Base-by-base conservation (phyloP, 2,113 vertebrate genomes). In the Oryctolagus cuniculus region DNA sequence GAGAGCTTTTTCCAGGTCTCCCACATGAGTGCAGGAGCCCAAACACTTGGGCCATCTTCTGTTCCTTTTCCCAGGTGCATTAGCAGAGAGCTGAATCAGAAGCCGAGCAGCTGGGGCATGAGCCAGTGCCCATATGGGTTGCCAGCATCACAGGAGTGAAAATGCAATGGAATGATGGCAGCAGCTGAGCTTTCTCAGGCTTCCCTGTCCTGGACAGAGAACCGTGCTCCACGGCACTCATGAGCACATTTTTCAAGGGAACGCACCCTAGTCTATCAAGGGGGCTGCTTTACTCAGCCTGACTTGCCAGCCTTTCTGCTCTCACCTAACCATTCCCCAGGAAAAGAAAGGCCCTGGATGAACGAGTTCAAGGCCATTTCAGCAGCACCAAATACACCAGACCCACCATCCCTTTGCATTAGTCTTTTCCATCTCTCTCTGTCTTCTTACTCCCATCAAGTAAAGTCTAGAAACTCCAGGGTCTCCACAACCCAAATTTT, bases 401-500 rank as follows among this genome's bases (percentile, higher is more conserved):
- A 90, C 83, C 4, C 27, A 53, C 0, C 12, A 29, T 25, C 24
- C 21, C 19, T 79, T 34, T 21, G 12, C 3, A 4, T 38, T 38
- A 51, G 29, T 16, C 38, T 73, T 84, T 44, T 21, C 22, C 12
- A 31, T 67, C 36, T 73, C 66, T 72, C 55, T 10, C 81, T 67
- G 78, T 9, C 31, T 27, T 34, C 80, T 87, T 34, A 73, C 8
- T 15, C 24, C 29, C 25, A 25, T 25, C 10, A 9, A 2, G 36
- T 63, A n/a, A 89, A 83, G 13, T 4, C 22, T 94, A 3, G 83
- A 79, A 92, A 82, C 24, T 6, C 36, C 58, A 79, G 27, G 19
- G 25, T 87, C 44, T 80, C 31, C 51, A 88, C 31, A 85, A 90
- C 31, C 73, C 85, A 63, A 89, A 90, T 87, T 67, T 58, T 85